These are phyloP conservation scores for Selenia dentaria DNA, from an alignment of 2,888 invertebrate species.

Conservation along the genomic window DNA sequence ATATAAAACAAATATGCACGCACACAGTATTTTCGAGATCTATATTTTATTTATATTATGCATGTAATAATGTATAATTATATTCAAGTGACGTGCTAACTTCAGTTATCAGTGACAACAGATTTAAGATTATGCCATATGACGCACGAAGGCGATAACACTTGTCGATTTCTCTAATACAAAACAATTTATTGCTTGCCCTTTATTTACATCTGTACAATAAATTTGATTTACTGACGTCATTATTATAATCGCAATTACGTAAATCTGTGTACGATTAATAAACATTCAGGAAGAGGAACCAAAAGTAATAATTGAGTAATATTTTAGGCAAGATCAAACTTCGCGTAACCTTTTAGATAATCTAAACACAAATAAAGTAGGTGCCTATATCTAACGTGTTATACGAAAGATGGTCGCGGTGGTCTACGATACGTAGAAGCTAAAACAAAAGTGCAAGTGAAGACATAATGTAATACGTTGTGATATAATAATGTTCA, in stretches of 20 bases:
- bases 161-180: constrained; percentile 34
- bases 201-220: constrained; percentile 37
- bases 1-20: too few relatives aligned
- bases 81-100: too few relatives aligned
- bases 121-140: constrained; percentile 21
- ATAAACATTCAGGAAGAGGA: constrained; percentile 11
- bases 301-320: neutral
- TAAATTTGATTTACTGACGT: constrained; percentile 51
- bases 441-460: constrained; percentile 26
- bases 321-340: neutral
- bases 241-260: constrained; percentile 44
- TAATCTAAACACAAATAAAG: neutral
- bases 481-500: constrained; percentile 29
- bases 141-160: constrained; percentile 42
- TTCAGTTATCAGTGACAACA: constrained; percentile 4
- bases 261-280: constrained; percentile 26
- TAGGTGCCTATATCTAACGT: neutral
- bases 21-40: too few relatives aligned
- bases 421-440: too few relatives aligned
- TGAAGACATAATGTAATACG: constrained; percentile 27
- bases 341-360: constrained; percentile 2
- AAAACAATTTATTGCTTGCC: constrained; percentile 36
- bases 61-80: too few relatives aligned
- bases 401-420: constrained; percentile 2
- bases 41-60: too few relatives aligned